A percentile compares a stretch with the other conserved stretches of the same genome.
phyloP scores from a whole-genome alignment of 2,888 invertebrate genomes.

The Hydraecia micacea region DNA sequence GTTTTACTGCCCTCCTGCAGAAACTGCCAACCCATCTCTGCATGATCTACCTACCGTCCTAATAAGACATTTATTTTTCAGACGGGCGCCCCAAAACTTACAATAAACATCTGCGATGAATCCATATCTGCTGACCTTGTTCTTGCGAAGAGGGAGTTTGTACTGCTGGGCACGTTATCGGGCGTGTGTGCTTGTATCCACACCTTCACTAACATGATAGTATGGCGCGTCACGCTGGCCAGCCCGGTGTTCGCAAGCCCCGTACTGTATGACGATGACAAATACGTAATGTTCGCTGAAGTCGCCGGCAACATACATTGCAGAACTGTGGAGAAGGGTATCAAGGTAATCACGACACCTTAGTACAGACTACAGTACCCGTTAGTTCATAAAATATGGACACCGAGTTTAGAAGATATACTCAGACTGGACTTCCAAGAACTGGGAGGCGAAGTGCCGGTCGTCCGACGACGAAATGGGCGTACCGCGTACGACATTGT shows the following conservation, averaged over 20 bases:
- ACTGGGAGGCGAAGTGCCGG: neutral
- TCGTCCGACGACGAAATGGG: too few species aligned
- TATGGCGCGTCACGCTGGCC: constrained; percentile 90
- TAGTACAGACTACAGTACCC: neutral
- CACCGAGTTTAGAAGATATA: neutral
- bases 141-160: constrained; percentile 79
- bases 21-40: neutral
- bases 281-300: constrained; percentile 89
- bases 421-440: neutral
- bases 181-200: constrained; percentile 90
- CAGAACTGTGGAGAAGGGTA: constrained; percentile 86
- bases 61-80: constrained; percentile 68
- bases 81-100: constrained; percentile 85
- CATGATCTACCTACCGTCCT: neutral
- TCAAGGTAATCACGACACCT: constrained; percentile 78
- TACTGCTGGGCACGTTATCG: constrained; percentile 90
- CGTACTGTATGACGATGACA: constrained; percentile 88
- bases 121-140: constrained; percentile 88
- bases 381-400: neutral
- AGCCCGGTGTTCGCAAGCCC: constrained; percentile 93
- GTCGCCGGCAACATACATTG: constrained; percentile 90
- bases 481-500: too few species aligned
- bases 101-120: constrained; percentile 81
- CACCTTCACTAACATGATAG: constrained; percentile 86
- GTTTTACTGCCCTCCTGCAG: neutral